A percentile compares a stretch with the other conserved stretches of the same genome.
Conservation (phyloP, 2,113 vertebrate genomes). For the Smithornis capensis region DNA sequence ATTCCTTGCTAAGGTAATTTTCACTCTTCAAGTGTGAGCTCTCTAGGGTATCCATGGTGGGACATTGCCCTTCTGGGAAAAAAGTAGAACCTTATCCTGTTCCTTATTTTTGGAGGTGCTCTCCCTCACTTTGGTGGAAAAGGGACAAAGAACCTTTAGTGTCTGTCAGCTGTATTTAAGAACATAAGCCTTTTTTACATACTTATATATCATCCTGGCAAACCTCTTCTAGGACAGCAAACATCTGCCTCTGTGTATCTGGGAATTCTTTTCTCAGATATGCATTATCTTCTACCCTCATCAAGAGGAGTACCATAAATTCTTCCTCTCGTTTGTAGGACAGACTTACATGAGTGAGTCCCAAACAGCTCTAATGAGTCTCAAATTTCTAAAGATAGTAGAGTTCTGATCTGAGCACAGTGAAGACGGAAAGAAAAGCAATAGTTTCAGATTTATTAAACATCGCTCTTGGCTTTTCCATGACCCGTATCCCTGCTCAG, state of each 20-base stretch:
- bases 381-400: background rate
- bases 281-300: background rate
- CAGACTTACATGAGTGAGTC: background rate
- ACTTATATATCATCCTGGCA: background rate
- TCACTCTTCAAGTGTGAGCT: background rate
- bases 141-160: background rate
- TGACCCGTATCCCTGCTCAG: background rate
- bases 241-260: background rate
- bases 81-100: background rate
- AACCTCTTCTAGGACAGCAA: background rate
- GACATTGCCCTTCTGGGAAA: background rate
- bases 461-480: background rate
- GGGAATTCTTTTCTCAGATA: background rate
- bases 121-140: background rate
- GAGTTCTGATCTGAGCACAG: background rate
- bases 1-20: background rate
- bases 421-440: background rate
- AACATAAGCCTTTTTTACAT: background rate
- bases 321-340: background rate
- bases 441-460: background rate
- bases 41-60: background rate
- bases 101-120: background rate
- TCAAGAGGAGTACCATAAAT: background rate
- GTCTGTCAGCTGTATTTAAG: background rate
- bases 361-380: background rate